Percentiles rank a stretch among this genome's conserved stretches.
Conservation (phyloP, 2,113 vertebrate species). For the Nothobranchius furzeri region DNA sequence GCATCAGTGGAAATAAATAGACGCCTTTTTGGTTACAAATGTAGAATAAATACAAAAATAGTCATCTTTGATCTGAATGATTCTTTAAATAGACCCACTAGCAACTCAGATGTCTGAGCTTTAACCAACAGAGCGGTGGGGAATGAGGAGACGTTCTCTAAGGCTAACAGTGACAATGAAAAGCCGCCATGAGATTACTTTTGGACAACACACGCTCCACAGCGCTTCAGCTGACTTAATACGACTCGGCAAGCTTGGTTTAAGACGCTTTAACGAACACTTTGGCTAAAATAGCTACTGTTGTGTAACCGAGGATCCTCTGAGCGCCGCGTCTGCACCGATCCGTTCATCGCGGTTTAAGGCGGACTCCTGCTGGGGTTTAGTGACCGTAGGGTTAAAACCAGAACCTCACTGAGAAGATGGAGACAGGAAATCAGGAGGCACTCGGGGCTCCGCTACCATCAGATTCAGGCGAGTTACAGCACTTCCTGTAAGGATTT, state of each 20-base stretch:
- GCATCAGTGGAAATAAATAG: slow-evolving; percentile 60
- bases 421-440: too few relatives aligned
- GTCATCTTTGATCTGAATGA: slow-evolving; percentile 30
- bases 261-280: background rate
- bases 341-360: background rate
- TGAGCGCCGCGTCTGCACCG: background rate
- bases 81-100: slow-evolving; percentile 5
- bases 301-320: background rate
- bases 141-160: slow-evolving; percentile 19
- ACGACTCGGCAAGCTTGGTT: too few relatives aligned
- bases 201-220: background rate
- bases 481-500: too few relatives aligned
- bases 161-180: slow-evolving; percentile 50
- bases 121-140: slow-evolving; percentile 20
- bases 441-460: too few relatives aligned
- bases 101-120: slow-evolving; percentile 6
- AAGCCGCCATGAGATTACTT: slow-evolving; percentile 21
- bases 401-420: too few relatives aligned
- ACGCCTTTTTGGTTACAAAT: slow-evolving; percentile 67
- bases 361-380: background rate
- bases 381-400: too few relatives aligned
- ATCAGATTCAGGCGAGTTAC: too few relatives aligned
- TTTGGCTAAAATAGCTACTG: background rate
- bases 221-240: too few relatives aligned
- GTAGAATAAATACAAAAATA: slow-evolving; percentile 79